Percentiles rank a stretch among this genome's conserved stretches.
These are phyloP conservation scores for Tethea ocularis DNA, from an alignment of 2,888 invertebrate species.

Conservation along the genomic window DNA sequence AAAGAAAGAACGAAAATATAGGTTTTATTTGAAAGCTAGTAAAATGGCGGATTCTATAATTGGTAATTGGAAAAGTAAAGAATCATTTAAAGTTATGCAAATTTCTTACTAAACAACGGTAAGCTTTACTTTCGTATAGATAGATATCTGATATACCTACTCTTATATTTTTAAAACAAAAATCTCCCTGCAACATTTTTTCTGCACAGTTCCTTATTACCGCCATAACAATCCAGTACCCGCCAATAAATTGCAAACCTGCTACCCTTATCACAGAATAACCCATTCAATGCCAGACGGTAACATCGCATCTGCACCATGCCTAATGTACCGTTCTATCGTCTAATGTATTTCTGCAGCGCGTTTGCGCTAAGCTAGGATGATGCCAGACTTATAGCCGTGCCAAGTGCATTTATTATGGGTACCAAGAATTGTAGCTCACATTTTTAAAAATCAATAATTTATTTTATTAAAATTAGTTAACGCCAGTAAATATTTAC, in stretches of 20 bases:
- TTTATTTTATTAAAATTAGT: too few relatives aligned
- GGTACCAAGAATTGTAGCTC: conserved; percentile 25
- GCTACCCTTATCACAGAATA: conserved; percentile 49
- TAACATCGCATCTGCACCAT: conserved; percentile 47
- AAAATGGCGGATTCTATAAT: too few relatives aligned
- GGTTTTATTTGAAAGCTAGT: too few relatives aligned
- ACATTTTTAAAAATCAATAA: not conserved
- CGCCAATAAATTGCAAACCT: conserved; percentile 14
- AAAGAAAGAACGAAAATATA: too few relatives aligned
- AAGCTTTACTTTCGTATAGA: too few relatives aligned
- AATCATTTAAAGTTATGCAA: too few relatives aligned
- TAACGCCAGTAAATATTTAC: too few relatives aligned
- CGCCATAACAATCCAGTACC: conserved; percentile 29
- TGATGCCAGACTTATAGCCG: conserved; percentile 32
- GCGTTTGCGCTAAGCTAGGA: conserved; percentile 38
- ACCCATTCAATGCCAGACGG: conserved; percentile 18
- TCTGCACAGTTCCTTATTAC: not conserved
- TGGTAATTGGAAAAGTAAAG: not conserved
- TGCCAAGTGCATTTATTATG: conserved; percentile 43
- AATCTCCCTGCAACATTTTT: not conserved
- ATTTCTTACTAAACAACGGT: too few relatives aligned
- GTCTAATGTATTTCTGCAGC: conserved; percentile 45
- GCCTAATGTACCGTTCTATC: conserved; percentile 48
- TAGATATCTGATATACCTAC: too few relatives aligned
- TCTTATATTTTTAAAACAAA: not conserved